Percentiles rank a stretch among this genome's conserved stretches.
Evolutionary conservation across 2,113 vertebrate species (phyloP).

Genomic region (Petrocephalus microphthalmus): DNA sequence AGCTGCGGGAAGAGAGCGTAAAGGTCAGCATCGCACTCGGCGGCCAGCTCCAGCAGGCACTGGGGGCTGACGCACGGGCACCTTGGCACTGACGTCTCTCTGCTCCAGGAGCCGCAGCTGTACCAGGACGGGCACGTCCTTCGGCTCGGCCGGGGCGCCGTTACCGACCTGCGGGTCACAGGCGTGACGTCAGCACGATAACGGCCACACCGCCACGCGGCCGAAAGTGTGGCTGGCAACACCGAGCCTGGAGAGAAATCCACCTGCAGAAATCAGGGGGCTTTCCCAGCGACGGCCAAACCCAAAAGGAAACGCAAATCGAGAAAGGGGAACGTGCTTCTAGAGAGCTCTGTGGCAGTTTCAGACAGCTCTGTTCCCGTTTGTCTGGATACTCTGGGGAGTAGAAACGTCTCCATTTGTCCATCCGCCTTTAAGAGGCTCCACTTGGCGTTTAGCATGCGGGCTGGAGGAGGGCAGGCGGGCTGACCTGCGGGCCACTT

Average conservation of each 20-base stretch:
- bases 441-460: not conserved
- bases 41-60: not conserved
- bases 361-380: not conserved
- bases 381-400: not conserved
- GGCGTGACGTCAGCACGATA: not conserved
- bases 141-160: slow-evolving; percentile 49
- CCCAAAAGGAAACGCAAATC: not conserved
- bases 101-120: slow-evolving; percentile 70
- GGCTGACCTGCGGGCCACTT: slow-evolving; percentile 39
- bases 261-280: not conserved
- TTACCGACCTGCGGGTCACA: slow-evolving; percentile 38
- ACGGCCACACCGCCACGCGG: not conserved
- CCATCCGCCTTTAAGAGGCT: not conserved
- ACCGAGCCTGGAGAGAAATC: not conserved
- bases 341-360: not conserved
- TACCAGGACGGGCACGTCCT: slow-evolving; percentile 60
- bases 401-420: not conserved
- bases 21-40: not conserved
- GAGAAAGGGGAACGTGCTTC: not conserved
- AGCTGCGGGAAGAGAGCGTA: slow-evolving; percentile 41
- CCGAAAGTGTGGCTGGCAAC: not conserved
- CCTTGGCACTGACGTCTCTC: slow-evolving; percentile 71
- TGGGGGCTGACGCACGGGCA: slow-evolving; percentile 24
- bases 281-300: not conserved
- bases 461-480: not conserved